Percentiles rank a stretch among this genome's conserved stretches.
Conservation (phyloP, 1,140 invertebrate genomes). For the Tetramorium alpestre region DNA sequence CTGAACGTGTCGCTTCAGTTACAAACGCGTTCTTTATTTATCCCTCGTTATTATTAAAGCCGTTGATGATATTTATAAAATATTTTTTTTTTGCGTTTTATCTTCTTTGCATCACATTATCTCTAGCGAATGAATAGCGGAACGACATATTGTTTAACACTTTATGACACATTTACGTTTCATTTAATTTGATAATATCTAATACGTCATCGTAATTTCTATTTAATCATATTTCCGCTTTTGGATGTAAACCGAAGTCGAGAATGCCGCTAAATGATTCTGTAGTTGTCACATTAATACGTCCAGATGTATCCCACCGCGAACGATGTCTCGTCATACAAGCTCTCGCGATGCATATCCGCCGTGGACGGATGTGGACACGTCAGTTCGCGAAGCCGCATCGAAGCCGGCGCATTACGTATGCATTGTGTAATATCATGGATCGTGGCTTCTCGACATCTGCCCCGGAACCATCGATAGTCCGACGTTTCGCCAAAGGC, state of each 20-base stretch:
- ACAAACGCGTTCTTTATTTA: background rate
- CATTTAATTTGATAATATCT: slow-evolving; percentile 2
- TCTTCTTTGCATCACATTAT: background rate
- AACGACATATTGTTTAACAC: background rate
- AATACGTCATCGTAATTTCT: background rate
- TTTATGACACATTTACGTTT: background rate
- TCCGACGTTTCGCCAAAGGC: slow-evolving; percentile 30
- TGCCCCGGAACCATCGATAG: slow-evolving; percentile 26
- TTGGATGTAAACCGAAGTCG: background rate
- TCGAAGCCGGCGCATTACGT: slow-evolving; percentile 37
- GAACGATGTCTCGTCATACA: slow-evolving; percentile 8
- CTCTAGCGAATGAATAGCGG: background rate
- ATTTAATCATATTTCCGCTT: background rate
- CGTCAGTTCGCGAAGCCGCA: slow-evolving; percentile 11
- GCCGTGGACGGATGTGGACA: slow-evolving; percentile 18
- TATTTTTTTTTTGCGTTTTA: background rate
- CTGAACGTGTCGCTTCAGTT: background rate
- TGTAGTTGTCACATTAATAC: slow-evolving; percentile 1
- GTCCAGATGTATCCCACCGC: background rate
- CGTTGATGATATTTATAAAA: background rate
- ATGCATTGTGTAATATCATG: slow-evolving; percentile 58
- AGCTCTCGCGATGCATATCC: slow-evolving; percentile 25
- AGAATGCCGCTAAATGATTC: background rate
- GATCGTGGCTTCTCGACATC: slow-evolving; percentile 33
- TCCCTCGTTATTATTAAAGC: slow-evolving; percentile 1